Evolutionary conservation across 2,888 invertebrate genomes (phyloP).

Genomic region (Steinernema carpocapsae): DNA sequence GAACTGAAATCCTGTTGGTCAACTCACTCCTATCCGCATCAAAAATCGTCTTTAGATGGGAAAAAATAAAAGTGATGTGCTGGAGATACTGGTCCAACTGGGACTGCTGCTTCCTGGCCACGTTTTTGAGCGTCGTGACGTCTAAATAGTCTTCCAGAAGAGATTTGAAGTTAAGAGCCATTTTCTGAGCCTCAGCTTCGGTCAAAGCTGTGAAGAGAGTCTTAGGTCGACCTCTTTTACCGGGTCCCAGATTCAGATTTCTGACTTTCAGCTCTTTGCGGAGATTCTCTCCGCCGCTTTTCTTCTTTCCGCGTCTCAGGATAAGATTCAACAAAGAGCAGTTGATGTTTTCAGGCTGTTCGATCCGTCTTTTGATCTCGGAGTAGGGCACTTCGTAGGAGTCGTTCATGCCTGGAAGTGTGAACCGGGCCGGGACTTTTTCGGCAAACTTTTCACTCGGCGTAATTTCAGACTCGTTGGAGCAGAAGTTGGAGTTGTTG

Average conservation of each 20-base stretch:
- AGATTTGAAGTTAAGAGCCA: not conserved
- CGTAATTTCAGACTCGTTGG: not conserved
- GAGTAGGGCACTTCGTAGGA: not conserved
- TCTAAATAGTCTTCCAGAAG: not conserved
- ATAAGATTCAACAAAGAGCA: not conserved
- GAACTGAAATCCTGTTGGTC: no score
- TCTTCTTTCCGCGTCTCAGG: not conserved
- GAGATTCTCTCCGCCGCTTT: not conserved
- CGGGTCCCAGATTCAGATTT: not conserved
- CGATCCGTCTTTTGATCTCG: conserved; percentile 1
- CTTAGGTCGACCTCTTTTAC: not conserved
- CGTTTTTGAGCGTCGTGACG: not conserved
- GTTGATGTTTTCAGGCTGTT: conserved; percentile 4
- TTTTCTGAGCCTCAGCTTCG: not conserved
- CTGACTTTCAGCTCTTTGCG: not conserved
- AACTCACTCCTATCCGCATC: not conserved
- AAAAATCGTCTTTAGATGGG: not conserved
- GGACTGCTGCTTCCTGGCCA: not conserved
- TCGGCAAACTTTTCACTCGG: no score
- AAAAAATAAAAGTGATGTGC: not conserved
- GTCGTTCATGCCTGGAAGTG: conserved; percentile 13
- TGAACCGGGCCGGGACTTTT: conserved; percentile 9
- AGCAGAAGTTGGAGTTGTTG: not conserved
- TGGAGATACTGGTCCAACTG: not conserved
- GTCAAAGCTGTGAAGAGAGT: conserved; percentile 12